phyloP scores from a whole-genome alignment of 1,140 invertebrate genomes.

The Drosophila elegans region DNA sequence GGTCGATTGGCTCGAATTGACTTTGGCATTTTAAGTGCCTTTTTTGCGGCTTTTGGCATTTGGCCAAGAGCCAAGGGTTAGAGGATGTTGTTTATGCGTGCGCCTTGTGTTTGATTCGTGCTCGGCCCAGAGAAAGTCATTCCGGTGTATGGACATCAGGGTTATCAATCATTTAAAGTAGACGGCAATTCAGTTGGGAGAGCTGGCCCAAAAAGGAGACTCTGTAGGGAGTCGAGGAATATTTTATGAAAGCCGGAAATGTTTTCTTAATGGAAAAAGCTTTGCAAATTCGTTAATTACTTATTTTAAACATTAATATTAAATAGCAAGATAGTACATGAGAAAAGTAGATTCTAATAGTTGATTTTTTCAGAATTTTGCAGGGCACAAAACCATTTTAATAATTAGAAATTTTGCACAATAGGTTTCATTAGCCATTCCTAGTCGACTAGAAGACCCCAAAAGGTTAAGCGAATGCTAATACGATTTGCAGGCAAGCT shows the following conservation, averaged over 20 bases:
- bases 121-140: conserved; percentile 31
- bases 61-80: conserved; percentile 52
- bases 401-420: conserved; percentile 11
- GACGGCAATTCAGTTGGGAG: conserved; percentile 11
- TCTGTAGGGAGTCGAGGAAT: background rate
- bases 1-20: conserved; percentile 49
- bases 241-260: background rate
- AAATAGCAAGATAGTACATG: too few species aligned
- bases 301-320: too few species aligned
- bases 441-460: background rate
- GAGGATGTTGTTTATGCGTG: conserved; percentile 47
- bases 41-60: conserved; percentile 57
- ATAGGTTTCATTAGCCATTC: conserved; percentile 22
- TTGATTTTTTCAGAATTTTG: background rate
- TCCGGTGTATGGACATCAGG: conserved; percentile 10
- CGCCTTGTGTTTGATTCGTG: conserved; percentile 27
- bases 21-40: conserved; percentile 75
- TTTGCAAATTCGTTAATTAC: too few species aligned
- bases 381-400: background rate
- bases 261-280: background rate
- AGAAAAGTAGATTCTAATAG: too few species aligned
- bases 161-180: conserved; percentile 32
- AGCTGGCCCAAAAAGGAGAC: conserved; percentile 8
- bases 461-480: conserved; percentile 70
- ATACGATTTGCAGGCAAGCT: conserved; percentile 51